A percentile compares a stretch with the other conserved stretches of the same genome.
Evolutionary conservation across 2,888 invertebrate species (phyloP).

Genomic region (Drosophila kokeensis): DNA sequence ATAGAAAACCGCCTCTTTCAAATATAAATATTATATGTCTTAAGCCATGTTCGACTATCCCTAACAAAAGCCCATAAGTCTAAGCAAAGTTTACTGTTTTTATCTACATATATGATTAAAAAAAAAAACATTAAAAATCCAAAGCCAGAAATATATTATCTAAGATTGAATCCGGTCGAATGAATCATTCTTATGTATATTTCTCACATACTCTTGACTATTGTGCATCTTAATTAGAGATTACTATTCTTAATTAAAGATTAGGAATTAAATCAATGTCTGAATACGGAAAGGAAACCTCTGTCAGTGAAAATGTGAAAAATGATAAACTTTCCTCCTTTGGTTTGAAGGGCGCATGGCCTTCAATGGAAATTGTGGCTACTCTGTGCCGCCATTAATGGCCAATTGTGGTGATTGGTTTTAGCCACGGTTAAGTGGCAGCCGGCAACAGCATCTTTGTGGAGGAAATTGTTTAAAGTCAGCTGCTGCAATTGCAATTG

Average conservation of each 20-base stretch:
- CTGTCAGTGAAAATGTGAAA: neutral
- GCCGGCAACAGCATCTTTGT: neutral
- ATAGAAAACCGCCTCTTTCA: neutral
- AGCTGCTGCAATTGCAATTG: conserved; percentile 1
- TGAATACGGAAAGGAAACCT: too few species aligned
- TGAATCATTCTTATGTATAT: neutral
- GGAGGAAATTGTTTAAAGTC: neutral
- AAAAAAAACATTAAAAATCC: neutral
- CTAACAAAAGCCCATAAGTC: neutral
- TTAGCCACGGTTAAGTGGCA: conserved; percentile 1
- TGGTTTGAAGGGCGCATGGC: neutral
- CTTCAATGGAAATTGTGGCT: neutral
- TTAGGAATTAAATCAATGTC: too few species aligned
- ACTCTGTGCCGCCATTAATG: neutral
- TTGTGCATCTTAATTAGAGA: neutral
- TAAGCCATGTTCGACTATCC: neutral
- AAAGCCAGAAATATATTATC: neutral
- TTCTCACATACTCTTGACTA: neutral
- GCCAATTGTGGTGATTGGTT: conserved; percentile 9
- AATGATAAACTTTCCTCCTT: neutral
- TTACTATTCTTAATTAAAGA: neutral
- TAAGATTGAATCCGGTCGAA: neutral
- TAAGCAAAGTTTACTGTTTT: neutral
- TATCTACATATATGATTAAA: neutral
- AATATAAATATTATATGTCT: neutral